Conservation (phyloP, 2,888 invertebrate species). For the Zhengitettix transpicula region DNA sequence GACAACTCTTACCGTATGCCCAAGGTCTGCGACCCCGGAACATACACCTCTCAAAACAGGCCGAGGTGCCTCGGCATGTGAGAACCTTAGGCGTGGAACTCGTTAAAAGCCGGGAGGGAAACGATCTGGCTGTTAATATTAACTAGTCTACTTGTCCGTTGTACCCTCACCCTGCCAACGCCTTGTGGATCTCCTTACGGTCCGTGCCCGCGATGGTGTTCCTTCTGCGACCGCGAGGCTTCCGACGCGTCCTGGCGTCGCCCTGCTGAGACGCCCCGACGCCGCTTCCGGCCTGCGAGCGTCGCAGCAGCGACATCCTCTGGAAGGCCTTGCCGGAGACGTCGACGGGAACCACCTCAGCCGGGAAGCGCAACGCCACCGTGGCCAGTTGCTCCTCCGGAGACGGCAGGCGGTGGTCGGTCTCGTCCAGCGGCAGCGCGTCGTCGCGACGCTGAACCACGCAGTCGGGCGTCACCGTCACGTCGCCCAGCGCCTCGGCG, state of each 20-base stretch:
- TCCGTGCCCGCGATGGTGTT: slow-evolving; percentile 85
- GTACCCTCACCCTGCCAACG: slow-evolving; percentile 58
- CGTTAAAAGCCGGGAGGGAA: too few relatives aligned
- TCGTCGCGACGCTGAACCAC: slow-evolving; percentile 47
- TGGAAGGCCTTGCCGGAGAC: slow-evolving; percentile 76
- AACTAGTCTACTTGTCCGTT: too few relatives aligned
- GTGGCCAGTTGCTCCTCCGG: slow-evolving; percentile 56
- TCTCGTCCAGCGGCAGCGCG: slow-evolving; percentile 41
- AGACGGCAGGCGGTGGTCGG: slow-evolving; percentile 73
- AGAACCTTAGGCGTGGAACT: too few relatives aligned
- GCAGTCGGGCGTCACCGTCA: slow-evolving; percentile 64
- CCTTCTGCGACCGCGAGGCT: slow-evolving; percentile 66
- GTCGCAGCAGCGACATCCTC: slow-evolving; percentile 71
- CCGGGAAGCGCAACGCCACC: slow-evolving; percentile 47
- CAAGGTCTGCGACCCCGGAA: too few relatives aligned
- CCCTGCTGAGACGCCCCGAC: slow-evolving; percentile 34
- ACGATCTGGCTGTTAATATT: too few relatives aligned
- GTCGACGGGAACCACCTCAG: slow-evolving; percentile 77
- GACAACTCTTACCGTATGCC: too few relatives aligned
- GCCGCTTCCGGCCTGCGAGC: slow-evolving; percentile 64
- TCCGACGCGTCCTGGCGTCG: slow-evolving; percentile 34
- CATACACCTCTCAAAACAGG: too few relatives aligned
- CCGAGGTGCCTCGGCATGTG: too few relatives aligned
- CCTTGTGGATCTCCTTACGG: slow-evolving; percentile 75
- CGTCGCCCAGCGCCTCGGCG: slow-evolving; percentile 61